Conservation (phyloP, 1,140 invertebrate genomes). For the Drosophila nannoptera region DNA sequence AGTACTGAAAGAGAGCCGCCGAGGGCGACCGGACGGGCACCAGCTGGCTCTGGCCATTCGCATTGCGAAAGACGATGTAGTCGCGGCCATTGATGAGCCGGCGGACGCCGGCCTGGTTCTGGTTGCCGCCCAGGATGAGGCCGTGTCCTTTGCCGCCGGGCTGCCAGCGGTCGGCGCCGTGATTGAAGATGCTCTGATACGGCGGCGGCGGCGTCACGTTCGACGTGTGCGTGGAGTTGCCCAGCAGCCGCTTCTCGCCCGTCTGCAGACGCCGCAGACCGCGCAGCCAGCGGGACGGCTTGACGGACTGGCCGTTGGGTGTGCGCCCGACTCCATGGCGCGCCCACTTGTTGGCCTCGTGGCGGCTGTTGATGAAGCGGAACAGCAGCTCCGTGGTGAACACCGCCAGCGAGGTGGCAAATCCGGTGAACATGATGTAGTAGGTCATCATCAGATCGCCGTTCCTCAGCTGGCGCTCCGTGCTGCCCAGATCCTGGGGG, state of each 20-base stretch:
- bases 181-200: constrained; percentile 75
- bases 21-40: constrained; percentile 86
- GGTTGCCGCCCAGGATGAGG: constrained; percentile 28
- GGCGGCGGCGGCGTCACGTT: constrained; percentile 80
- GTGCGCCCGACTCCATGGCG: constrained; percentile 58
- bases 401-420: constrained; percentile 81
- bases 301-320: constrained; percentile 56
- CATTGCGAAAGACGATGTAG: constrained; percentile 84
- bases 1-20: constrained; percentile 85
- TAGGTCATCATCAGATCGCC: constrained; percentile 84
- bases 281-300: constrained; percentile 60
- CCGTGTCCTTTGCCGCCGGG: constrained; percentile 60
- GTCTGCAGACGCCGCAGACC: constrained; percentile 40
- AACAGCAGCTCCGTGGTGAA: constrained; percentile 84
- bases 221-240: constrained; percentile 40
- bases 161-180: constrained; percentile 18
- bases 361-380: constrained; percentile 68
- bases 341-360: constrained; percentile 66
- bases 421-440: constrained; percentile 82
- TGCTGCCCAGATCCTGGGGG: constrained; percentile 88
- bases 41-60: constrained; percentile 82
- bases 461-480: constrained; percentile 86
- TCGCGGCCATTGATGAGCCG: constrained; percentile 86
- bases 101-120: constrained; percentile 60
- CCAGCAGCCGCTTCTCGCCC: constrained; percentile 49